Percentiles rank a stretch among this genome's conserved stretches.
Conservation (phyloP, 2,113 vertebrate species). For the Felis chaus region DNA sequence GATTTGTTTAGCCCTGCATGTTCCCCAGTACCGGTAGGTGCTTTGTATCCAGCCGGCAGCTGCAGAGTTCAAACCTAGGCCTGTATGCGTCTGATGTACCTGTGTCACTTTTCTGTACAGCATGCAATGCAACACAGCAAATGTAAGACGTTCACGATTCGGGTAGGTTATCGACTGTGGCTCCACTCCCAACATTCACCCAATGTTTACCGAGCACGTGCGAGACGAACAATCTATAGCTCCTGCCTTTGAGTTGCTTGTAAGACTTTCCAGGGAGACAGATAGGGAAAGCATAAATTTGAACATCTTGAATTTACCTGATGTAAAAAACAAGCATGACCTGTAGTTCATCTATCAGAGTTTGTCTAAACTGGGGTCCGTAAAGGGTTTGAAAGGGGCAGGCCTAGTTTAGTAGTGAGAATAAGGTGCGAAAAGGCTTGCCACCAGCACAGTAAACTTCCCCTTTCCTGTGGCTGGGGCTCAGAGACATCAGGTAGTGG, state of each 20-base stretch:
- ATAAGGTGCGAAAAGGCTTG: not conserved
- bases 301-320: not conserved
- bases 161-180: not conserved
- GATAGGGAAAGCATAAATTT: not conserved
- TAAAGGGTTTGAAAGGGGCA: constrained; percentile 26
- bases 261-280: not conserved
- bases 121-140: not conserved
- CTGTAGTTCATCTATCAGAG: not conserved
- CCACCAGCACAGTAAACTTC: too few species aligned
- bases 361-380: not conserved
- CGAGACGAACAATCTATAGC: not conserved
- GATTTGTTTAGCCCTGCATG: not conserved
- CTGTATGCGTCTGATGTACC: not conserved
- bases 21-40: not conserved
- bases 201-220: not conserved
- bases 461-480: not conserved
- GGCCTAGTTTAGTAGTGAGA: not conserved
- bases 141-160: not conserved
- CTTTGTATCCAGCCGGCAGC: not conserved
- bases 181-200: not conserved
- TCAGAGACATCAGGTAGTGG: not conserved
- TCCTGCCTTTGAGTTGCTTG: not conserved
- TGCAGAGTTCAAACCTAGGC: not conserved
- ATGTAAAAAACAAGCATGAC: not conserved
- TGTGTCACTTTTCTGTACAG: not conserved